Conservation (phyloP, 2,797 vertebrate species). For the Bufotes viridis region DNA sequence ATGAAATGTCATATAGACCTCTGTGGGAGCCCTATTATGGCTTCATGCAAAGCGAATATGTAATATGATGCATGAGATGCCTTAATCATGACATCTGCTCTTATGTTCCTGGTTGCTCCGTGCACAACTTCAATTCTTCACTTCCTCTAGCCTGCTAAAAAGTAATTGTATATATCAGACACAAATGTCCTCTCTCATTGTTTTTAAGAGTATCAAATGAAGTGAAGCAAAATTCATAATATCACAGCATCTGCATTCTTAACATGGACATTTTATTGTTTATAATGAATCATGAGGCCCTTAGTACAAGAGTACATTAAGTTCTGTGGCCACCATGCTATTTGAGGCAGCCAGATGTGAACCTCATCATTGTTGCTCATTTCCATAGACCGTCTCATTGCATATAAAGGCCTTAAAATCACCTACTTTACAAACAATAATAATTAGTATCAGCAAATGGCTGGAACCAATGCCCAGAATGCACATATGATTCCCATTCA, state of each 20-base stretch:
- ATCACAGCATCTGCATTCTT: constrained; percentile 40
- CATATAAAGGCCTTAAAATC: constrained; percentile 79
- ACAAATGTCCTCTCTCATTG: background rate
- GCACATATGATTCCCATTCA: constrained; percentile 82
- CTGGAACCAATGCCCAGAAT: constrained; percentile 75
- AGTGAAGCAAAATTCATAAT: constrained; percentile 17
- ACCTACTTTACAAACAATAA: constrained; percentile 76
- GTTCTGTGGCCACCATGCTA: constrained; percentile 68
- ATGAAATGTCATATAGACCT: background rate
- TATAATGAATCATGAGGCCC: constrained; percentile 62
- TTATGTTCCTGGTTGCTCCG: constrained; percentile 65
- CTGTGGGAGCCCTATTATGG: background rate
- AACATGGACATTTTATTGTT: constrained; percentile 46
- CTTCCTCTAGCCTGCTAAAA: constrained; percentile 9
- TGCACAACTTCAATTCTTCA: constrained; percentile 53
- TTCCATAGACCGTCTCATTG: constrained; percentile 78
- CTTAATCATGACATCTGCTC: background rate
- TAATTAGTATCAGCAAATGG: constrained; percentile 83
- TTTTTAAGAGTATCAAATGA: constrained; percentile 8
- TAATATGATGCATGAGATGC: background rate
- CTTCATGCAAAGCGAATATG: background rate
- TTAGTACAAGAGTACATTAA: constrained; percentile 64
- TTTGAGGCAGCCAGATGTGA: constrained; percentile 75
- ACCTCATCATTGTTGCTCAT: constrained; percentile 77
- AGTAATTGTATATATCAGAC: background rate